Evolutionary conservation across 2,888 invertebrate genomes (phyloP).

Genomic region (Dicyrtomina minuta): DNA sequence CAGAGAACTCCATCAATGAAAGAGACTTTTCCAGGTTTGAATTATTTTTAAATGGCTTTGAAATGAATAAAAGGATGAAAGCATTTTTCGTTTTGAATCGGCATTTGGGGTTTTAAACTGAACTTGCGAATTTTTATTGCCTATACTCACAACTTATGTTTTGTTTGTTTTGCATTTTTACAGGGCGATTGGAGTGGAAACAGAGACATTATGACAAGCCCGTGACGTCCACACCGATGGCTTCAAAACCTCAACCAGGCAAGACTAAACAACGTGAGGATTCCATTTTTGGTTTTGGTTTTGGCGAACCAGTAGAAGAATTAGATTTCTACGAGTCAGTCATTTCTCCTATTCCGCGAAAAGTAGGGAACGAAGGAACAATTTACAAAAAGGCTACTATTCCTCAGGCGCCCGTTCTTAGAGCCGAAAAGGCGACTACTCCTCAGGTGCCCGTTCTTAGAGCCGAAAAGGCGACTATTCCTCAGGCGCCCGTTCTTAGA

Average conservation of each 20-base stretch:
- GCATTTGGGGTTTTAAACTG: too few relatives aligned
- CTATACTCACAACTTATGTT: background rate
- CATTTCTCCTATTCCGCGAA: constrained; percentile 39
- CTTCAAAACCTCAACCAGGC: background rate
- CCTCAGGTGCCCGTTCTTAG: too few relatives aligned
- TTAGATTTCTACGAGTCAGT: constrained; percentile 35
- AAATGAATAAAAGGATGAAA: too few relatives aligned
- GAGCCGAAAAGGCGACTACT: too few relatives aligned
- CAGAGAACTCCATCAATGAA: constrained; percentile 27
- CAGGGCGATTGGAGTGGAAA: constrained; percentile 45
- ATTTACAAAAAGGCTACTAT: background rate
- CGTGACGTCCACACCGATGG: constrained; percentile 46
- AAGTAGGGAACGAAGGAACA: constrained; percentile 10
- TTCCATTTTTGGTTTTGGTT: constrained; percentile 44
- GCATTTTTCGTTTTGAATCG: too few relatives aligned
- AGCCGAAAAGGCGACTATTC: too few relatives aligned
- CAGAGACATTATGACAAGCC: constrained; percentile 38
- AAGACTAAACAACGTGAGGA: constrained; percentile 32
- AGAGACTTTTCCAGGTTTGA: constrained; percentile 34
- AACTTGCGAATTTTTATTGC: too few relatives aligned
- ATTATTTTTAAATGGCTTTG: background rate
- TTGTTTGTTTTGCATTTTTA: background rate
- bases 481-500: background rate
- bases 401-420: too few relatives aligned
- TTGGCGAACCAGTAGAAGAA: background rate